phyloP scores from a whole-genome alignment of 92 coral and sea anemone species.

The Meandrina meandrites region DNA sequence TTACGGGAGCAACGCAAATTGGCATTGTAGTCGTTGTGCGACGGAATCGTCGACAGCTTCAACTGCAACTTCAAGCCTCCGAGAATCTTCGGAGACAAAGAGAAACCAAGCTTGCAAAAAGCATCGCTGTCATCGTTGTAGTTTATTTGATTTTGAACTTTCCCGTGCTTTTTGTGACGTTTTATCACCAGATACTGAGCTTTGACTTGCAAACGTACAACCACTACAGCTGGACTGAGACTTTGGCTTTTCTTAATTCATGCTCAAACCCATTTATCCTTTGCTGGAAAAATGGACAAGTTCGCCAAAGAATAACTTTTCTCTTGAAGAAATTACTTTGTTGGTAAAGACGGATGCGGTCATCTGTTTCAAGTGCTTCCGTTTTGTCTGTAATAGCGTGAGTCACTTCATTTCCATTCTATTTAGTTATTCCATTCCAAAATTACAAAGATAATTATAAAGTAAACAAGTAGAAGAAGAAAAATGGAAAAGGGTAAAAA shows the following conservation, averaged over 20 bases:
- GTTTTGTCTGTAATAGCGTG: too few relatives aligned
- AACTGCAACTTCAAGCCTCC: background rate
- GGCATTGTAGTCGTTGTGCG: slow-evolving; percentile 6
- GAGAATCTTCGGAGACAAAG: background rate
- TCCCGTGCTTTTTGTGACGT: background rate
- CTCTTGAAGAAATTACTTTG: background rate
- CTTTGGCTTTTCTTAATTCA: slow-evolving; percentile 65
- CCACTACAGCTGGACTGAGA: slow-evolving; percentile 70
- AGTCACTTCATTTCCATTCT: too few relatives aligned
- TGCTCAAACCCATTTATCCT: slow-evolving; percentile 58
- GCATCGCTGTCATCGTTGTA: slow-evolving; percentile 54
- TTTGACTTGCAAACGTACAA: slow-evolving; percentile 27
- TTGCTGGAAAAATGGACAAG: slow-evolving; percentile 61
- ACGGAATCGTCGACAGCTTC: slow-evolving; percentile 8
- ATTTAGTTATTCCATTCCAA: too few relatives aligned
- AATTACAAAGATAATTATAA: too few relatives aligned
- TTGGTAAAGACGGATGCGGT: background rate
- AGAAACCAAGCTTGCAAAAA: slow-evolving; percentile 42
- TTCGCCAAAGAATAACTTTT: slow-evolving; percentile 34
- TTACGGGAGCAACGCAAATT: slow-evolving; percentile 1
- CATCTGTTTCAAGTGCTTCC: too few relatives aligned
- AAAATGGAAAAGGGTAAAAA: too few relatives aligned
- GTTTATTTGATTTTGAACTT: slow-evolving; percentile 41
- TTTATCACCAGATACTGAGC: slow-evolving; percentile 11
- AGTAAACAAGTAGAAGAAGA: too few relatives aligned